These are phyloP conservation scores for Anser brachyrhynchus DNA, from an alignment of 2,113 vertebrate genomes.

Conservation along the genomic window DNA sequence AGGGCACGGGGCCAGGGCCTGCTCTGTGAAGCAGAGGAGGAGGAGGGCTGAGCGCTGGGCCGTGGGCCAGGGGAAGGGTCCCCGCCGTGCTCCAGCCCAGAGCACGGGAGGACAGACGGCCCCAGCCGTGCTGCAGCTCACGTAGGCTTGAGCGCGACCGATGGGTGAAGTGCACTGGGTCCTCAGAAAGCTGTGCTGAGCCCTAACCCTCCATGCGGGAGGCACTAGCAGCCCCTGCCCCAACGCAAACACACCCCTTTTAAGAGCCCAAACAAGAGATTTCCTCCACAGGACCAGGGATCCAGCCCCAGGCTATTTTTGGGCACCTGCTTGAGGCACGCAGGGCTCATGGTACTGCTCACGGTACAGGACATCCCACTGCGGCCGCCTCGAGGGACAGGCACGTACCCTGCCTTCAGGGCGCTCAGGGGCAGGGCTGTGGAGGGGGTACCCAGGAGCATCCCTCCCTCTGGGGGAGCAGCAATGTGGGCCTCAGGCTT, in stretches of 20 bases:
- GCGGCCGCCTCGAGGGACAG: neutral
- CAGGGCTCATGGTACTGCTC: neutral
- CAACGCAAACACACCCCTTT: rapidly evolving
- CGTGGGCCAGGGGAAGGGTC: neutral
- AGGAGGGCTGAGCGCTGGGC: neutral
- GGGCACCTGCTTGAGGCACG: neutral
- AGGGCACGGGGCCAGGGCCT: neutral
- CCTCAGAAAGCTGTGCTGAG: neutral
- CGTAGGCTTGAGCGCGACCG: neutral
- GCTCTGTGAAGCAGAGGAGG: neutral
- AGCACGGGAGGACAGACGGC: rapidly evolving
- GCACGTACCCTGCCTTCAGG: neutral
- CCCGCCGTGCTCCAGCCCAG: neutral
- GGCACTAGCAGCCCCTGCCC: neutral
- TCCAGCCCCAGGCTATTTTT: rapidly evolving
- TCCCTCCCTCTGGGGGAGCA: neutral
- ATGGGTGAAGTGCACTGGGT: neutral
- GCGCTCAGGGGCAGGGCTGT: neutral
- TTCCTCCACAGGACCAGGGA: neutral
- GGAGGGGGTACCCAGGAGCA: neutral
- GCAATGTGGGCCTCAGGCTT: neutral
- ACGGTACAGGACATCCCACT: too few species aligned
- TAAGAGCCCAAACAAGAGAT: neutral
- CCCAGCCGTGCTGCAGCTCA: neutral
- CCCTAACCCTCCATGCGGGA: rapidly evolving